These are phyloP conservation scores for Chitala chitala DNA, from an alignment of 2,113 vertebrate genomes.

Conservation along the genomic window DNA sequence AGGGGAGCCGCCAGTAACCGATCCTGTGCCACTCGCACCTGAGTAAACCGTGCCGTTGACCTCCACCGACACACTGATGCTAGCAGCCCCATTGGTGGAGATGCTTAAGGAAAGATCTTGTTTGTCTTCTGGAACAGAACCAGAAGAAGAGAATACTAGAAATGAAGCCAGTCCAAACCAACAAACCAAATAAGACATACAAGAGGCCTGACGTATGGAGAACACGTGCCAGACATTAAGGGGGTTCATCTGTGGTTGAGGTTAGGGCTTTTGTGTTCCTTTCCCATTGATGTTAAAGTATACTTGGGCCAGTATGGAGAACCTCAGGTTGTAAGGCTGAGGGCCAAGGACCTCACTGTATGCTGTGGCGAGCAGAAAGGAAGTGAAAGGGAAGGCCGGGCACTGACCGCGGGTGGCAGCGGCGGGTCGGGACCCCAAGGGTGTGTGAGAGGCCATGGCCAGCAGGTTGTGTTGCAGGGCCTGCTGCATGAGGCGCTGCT, in stretches of 20 bases:
- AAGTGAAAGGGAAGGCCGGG: neutral
- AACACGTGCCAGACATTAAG: too few species aligned
- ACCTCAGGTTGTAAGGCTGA: too few species aligned
- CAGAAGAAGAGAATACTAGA: neutral
- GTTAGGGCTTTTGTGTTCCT: too few species aligned
- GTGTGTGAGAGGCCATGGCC: slow-evolving; percentile 82
- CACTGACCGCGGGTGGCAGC: slow-evolving; percentile 77
- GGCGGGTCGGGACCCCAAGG: slow-evolving; percentile 79
- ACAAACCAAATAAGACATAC: neutral
- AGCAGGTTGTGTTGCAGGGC: slow-evolving; percentile 87
- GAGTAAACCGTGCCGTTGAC: slow-evolving; percentile 70
- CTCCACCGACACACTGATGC: slow-evolving; percentile 71
- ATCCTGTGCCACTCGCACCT: slow-evolving; percentile 42
- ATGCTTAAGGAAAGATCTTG: slow-evolving; percentile 69
- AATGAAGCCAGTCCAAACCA: too few species aligned
- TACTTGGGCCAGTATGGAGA: too few species aligned
- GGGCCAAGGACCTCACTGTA: too few species aligned
- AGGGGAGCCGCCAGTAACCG: neutral
- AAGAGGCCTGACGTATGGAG: neutral
- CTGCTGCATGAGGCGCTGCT: slow-evolving; percentile 89
- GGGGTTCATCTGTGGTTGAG: too few species aligned
- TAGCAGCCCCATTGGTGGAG: slow-evolving; percentile 62
- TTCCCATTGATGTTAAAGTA: too few species aligned
- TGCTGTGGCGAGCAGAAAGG: neutral
- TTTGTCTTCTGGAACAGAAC: slow-evolving; percentile 54